Conservation (phyloP, 2,888 invertebrate genomes). For the Diarsia dahlii region DNA sequence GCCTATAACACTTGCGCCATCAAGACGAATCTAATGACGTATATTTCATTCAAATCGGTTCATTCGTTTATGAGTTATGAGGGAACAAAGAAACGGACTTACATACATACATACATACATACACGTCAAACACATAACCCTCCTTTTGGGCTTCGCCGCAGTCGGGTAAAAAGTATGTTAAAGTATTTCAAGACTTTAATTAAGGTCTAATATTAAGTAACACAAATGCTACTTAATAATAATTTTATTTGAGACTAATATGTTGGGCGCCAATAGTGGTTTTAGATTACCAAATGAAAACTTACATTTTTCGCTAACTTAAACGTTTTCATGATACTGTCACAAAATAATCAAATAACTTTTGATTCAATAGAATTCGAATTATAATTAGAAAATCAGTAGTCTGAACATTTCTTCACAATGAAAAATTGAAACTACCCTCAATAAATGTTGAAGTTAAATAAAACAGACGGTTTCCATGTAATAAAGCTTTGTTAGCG, state of each 20-base stretch:
- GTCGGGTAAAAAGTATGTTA: too few species aligned
- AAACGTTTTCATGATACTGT: conserved; percentile 6
- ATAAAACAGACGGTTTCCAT: neutral
- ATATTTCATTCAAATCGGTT: too few species aligned
- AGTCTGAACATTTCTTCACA: neutral
- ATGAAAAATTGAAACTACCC: neutral
- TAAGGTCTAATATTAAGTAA: conserved; percentile 1
- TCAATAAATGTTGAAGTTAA: neutral
- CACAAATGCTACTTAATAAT: neutral
- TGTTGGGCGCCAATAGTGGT: conserved; percentile 61
- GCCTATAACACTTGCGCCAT: too few species aligned
- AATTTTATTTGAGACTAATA: conserved; percentile 46
- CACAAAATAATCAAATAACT: conserved; percentile 29
- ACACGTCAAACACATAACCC: too few species aligned
- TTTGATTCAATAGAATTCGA: neutral
- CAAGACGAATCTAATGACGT: too few species aligned
- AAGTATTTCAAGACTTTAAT: conserved; percentile 32
- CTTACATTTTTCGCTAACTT: conserved; percentile 7
- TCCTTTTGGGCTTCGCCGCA: too few species aligned
- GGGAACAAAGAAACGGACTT: too few species aligned
- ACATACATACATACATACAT: too few species aligned
- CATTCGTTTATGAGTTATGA: too few species aligned
- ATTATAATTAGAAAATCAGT: neutral
- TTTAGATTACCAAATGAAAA: conserved; percentile 40
- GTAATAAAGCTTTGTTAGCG: neutral